These are phyloP conservation scores for Gulo gulo DNA, from an alignment of 2,113 vertebrate species.

Conservation along the genomic window DNA sequence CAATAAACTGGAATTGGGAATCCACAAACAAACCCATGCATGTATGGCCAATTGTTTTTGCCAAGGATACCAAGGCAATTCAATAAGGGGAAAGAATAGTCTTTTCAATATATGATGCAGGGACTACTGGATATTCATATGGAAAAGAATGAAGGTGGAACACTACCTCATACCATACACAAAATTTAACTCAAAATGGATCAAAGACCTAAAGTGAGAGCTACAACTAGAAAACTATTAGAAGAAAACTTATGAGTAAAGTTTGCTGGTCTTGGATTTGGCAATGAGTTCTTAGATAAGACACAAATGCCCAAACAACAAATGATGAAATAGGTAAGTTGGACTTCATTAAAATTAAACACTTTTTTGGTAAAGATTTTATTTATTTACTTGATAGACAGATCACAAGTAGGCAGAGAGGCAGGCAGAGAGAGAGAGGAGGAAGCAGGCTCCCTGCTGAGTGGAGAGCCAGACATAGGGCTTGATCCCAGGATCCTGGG, in stretches of 20 bases:
- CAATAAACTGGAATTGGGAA: neutral
- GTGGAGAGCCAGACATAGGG: no score
- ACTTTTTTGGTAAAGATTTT: neutral
- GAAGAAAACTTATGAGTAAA: neutral
- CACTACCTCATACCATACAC: neutral
- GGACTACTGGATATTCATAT: neutral
- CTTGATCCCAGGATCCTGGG: no score
- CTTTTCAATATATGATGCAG: neutral
- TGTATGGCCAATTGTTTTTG: conserved; percentile 1
- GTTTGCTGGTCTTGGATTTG: neutral
- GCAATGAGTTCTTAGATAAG: neutral
- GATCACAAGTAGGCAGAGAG: no score
- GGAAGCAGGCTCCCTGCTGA: no score
- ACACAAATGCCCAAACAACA: neutral
- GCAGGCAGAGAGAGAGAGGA: no score
- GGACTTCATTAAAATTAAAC: neutral
- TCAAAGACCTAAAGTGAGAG: conserved; percentile 10
- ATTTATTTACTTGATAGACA: no score
- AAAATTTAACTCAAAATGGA: conserved; percentile 3
- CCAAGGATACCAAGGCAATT: neutral
- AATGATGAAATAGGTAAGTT: neutral
- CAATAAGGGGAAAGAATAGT: neutral
- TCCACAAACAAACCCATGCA: conserved; percentile 7
- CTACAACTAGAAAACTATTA: neutral
- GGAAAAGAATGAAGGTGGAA: neutral